Percentiles rank a stretch among this genome's conserved stretches.
These are phyloP conservation scores for Trichechus manatus DNA, from an alignment of 2,113 vertebrate species.

Conservation along the genomic window DNA sequence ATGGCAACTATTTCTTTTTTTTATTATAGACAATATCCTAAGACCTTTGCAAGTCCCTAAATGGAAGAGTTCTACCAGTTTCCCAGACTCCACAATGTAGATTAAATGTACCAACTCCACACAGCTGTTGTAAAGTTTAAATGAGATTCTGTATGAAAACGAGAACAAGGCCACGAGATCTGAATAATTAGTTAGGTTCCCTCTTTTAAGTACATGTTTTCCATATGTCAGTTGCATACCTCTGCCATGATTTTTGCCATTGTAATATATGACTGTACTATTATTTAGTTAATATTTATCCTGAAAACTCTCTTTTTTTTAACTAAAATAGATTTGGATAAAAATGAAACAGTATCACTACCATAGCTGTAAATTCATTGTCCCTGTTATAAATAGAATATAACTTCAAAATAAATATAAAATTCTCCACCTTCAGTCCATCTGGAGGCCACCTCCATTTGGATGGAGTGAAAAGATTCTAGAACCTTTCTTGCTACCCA, in stretches of 20 bases:
- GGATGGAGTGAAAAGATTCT: background rate
- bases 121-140: background rate
- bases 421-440: background rate
- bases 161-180: background rate
- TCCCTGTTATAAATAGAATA: conserved; percentile 25
- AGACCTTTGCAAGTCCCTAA: background rate
- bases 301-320: background rate
- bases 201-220: background rate
- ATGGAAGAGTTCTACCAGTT: background rate
- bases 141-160: conserved; percentile 49
- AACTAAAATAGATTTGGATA: conserved; percentile 4
- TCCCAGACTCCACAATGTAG: background rate
- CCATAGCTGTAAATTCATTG: background rate
- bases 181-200: background rate
- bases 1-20: background rate
- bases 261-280: background rate
- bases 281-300: conserved; percentile 17
- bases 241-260: conserved; percentile 23
- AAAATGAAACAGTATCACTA: conserved; percentile 5
- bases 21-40: background rate
- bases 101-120: background rate
- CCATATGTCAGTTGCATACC: background rate
- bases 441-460: background rate
- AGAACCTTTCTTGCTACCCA: background rate
- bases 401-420: background rate